A percentile compares a stretch with the other conserved stretches of the same genome.
phyloP scores from a whole-genome alignment of 2,888 invertebrate genomes.

The Dolichomitus sp. region DNA sequence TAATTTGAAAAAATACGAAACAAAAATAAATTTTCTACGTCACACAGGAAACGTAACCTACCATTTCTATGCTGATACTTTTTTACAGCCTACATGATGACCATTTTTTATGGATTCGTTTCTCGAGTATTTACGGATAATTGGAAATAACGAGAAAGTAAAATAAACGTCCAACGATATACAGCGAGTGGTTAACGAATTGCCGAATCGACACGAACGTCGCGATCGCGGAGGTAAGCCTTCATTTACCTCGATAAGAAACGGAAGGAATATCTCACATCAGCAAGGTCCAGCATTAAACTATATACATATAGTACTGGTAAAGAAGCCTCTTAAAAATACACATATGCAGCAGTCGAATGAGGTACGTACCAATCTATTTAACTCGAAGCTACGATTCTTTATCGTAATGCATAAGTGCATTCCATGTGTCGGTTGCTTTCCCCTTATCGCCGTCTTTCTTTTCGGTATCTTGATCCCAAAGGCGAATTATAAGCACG shows the following conservation, averaged over 20 bases:
- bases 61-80: too few species aligned
- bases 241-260: not conserved
- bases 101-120: too few species aligned
- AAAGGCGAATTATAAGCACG: slow-evolving; percentile 71
- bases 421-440: slow-evolving; percentile 72
- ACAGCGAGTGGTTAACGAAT: not conserved
- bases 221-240: not conserved
- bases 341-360: slow-evolving; percentile 21
- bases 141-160: not conserved
- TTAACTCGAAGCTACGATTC: slow-evolving; percentile 60
- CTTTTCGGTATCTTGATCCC: slow-evolving; percentile 77
- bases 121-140: too few species aligned
- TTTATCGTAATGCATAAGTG: slow-evolving; percentile 73
- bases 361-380: slow-evolving; percentile 64
- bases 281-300: not conserved
- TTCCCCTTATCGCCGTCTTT: slow-evolving; percentile 59
- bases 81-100: too few species aligned
- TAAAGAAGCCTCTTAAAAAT: slow-evolving; percentile 1
- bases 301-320: not conserved
- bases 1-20: too few species aligned
- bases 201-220: slow-evolving; percentile 3
- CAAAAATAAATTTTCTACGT: too few species aligned
- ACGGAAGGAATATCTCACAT: slow-evolving; percentile 28
- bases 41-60: too few species aligned
- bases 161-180: not conserved